Evolutionary conservation across 2,113 vertebrate species (phyloP), one percentile per base, ranked within the genome.

Genomic region (Laticauda laticaudata): DNA sequence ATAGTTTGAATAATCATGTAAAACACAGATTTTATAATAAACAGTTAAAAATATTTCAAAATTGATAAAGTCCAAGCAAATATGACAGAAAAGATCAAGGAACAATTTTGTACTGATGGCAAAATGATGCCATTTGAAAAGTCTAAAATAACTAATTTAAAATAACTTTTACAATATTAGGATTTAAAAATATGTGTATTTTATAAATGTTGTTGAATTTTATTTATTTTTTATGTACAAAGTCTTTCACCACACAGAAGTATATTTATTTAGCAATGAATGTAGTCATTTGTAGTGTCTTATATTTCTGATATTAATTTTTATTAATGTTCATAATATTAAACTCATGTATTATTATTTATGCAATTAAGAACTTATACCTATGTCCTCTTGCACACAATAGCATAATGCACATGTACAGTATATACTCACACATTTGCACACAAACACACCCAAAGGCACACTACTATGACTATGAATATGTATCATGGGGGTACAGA

Each of bases 1-100:
- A 20, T 59, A n/a, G 43, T 90, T 51, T 56, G 91, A 57, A 91
- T 92, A 96, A 93, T 89, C 56, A 88, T 54, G 93, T 92, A 92
- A 95, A 94, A 43, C 34, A 64, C 87, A 18, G 12, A 89, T 61
- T 12, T 93, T 89, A 75, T 88, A 39, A 92, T 29, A 81, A 69
- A 57, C 56, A 61, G 94, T 29, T 89, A 59, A 53, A 11, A 81
- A 18, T 89, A 20, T 92, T 91, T 86, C 14, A 29, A 21, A 45
- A 86, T 29, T 29, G 14, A 10, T 91, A 43, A 11, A 5, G 54
- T 81, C 24, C 7, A 29, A 14, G 10, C 26, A 64, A 20, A 81
- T 81, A 21, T 81, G 20, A 53, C 18, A 81, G n/a, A 54, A 75
- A 90, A 75, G 2, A 54, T 11, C 59, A 45, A 8, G 87, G 45